Conservation (phyloP, 2,888 invertebrate genomes). For the Aleiodes testaceus region DNA sequence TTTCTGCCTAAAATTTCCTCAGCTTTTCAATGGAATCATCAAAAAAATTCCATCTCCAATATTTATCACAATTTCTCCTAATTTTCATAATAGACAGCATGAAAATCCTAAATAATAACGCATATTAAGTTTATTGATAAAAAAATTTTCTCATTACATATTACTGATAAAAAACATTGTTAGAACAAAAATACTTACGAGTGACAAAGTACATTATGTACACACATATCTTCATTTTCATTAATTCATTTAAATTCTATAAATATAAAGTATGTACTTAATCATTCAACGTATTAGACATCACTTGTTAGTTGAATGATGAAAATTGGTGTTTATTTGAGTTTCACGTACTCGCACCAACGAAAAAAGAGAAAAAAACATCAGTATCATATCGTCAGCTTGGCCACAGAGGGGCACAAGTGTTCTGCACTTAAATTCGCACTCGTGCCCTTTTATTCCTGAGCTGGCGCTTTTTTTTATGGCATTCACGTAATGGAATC, state of each 20-base stretch:
- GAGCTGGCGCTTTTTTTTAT: too few species aligned
- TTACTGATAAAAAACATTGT: slow-evolving; percentile 67
- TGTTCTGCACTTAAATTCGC: too few species aligned
- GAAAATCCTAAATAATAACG: slow-evolving; percentile 3
- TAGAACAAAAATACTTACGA: slow-evolving; percentile 66
- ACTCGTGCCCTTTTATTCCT: too few species aligned
- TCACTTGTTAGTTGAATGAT: not conserved
- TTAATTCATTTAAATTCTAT: slow-evolving; percentile 50
- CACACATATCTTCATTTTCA: slow-evolving; percentile 32
- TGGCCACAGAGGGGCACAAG: too few species aligned
- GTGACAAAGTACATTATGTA: slow-evolving; percentile 50
- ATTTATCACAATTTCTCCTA: not conserved
- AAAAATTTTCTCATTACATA: slow-evolving; percentile 64
- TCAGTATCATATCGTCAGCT: too few species aligned
- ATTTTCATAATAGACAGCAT: too few species aligned
- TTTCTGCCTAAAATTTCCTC: too few species aligned
- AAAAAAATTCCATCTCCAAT: too few species aligned
- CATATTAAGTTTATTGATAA: slow-evolving; percentile 62
- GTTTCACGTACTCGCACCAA: not conserved
- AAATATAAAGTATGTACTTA: slow-evolving; percentile 48
- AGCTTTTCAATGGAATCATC: too few species aligned
- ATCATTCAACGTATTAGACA: slow-evolving; percentile 43
- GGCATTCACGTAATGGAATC: slow-evolving; percentile 15
- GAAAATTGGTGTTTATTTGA: slow-evolving; percentile 1
- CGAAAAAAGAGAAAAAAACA: slow-evolving; percentile 5